A percentile compares a stretch with the other conserved stretches of the same genome.
These are phyloP conservation scores for Rhodinocichla rosea DNA, from an alignment of 2,113 vertebrate species.

Conservation along the genomic window DNA sequence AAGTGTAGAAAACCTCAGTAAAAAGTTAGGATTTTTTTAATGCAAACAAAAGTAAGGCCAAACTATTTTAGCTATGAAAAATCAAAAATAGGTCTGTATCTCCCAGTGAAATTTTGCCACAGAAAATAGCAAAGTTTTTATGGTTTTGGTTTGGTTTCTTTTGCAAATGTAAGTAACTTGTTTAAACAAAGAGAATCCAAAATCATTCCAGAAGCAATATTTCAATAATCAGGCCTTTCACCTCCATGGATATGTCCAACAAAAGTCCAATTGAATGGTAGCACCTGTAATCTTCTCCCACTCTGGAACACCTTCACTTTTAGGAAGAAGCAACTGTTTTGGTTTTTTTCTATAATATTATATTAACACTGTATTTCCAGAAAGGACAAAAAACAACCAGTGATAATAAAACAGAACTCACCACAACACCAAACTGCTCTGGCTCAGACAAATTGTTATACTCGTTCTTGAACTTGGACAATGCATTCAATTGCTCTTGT, in stretches of 20 bases:
- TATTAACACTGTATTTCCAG: neutral
- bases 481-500: conserved; percentile 85
- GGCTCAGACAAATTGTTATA: conserved; percentile 89
- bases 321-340: neutral
- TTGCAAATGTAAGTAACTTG: neutral
- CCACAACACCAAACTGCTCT: conserved; percentile 95
- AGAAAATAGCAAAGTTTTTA: neutral
- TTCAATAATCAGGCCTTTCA: neutral
- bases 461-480: conserved; percentile 85
- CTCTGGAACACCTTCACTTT: neutral
- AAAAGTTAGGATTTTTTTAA: neutral
- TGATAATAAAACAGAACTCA: conserved; percentile 70
- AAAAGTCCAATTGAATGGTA: neutral
- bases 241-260: neutral
- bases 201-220: neutral
- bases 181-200: neutral
- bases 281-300: neutral
- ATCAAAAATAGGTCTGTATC: neutral
- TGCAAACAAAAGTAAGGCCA: neutral
- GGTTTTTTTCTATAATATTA: neutral
- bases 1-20: neutral
- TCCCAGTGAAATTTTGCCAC: neutral
- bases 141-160: neutral
- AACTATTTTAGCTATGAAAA: neutral
- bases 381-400: neutral